These are phyloP conservation scores for Macrobrachium nipponense DNA, from an alignment of 1,140 invertebrate genomes.

Conservation along the genomic window DNA sequence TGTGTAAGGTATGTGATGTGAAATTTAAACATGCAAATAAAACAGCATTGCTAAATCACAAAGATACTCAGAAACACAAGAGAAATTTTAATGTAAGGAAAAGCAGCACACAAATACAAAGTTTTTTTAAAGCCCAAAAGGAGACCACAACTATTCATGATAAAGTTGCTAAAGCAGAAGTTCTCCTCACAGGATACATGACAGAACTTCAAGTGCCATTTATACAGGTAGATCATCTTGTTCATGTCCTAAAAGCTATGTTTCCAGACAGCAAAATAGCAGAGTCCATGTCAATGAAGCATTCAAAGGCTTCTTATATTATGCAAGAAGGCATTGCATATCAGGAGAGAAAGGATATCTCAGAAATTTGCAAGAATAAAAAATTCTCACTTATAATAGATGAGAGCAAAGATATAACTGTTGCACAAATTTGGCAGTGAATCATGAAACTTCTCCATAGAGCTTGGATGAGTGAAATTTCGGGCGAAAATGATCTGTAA, in stretches of 20 bases:
- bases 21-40: too few relatives aligned
- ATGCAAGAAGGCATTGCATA: constrained; percentile 13
- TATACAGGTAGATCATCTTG: constrained; percentile 13
- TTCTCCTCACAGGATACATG: constrained; percentile 14
- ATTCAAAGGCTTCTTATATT: constrained; percentile 21
- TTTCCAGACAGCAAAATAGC: constrained; percentile 25
- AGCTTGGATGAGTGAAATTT: too few relatives aligned
- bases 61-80: too few relatives aligned
- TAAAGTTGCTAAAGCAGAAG: constrained; percentile 13
- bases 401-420: constrained; percentile 4
- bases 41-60: too few relatives aligned
- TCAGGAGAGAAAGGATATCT: constrained; percentile 14
- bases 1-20: too few relatives aligned
- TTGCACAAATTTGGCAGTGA: constrained; percentile 13
- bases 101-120: too few relatives aligned
- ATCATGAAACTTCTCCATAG: too few relatives aligned
- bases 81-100: too few relatives aligned
- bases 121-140: too few relatives aligned
- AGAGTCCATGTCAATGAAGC: constrained; percentile 13
- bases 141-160: constrained; percentile 8
- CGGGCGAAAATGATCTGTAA: too few relatives aligned
- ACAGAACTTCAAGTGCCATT: constrained; percentile 11
- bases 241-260: constrained; percentile 10
- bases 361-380: neutral
- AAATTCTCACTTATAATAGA: neutral